Base-by-base conservation (phyloP, 2,797 vertebrate species). In the Gadopsis marmoratus region DNA sequence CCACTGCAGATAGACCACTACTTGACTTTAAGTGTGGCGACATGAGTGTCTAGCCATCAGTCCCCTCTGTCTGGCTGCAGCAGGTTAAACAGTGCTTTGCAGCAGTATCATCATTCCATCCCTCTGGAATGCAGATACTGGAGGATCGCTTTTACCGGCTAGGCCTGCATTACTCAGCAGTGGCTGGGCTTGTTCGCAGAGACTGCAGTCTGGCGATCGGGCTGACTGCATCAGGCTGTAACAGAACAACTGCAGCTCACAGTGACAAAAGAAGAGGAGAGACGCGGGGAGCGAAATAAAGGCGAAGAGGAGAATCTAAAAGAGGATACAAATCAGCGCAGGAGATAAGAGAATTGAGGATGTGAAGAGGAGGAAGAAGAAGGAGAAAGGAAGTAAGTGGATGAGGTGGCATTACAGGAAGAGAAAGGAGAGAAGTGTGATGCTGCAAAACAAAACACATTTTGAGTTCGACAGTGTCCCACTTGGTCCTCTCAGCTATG, bases 81-180 rank as follows among this genome's bases (percentile, higher is more conserved):
- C 70, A 86, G 86, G 78, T 70, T 78, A 76, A 84, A 76, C 71
- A 35, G 66, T 60, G 39, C 68, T 65, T 75, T 19, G 51, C 69
- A 39, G 72, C 83, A 78, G 86, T 66, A 71, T 84, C 84, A 77
- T 82, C 83, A 12, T 70, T 55, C 59, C 78, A 69, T 88, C 86
- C 86, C 83, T 62, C 77, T 78, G 88, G 86, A 90, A 79, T 83
- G 85, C 72, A 88, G 72, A 82, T 60, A 68, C 70, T 73, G 66
- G 75, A 79, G 72, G 63, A 80, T 79, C 65, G 65, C 78, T 79
- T 39, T 63, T 33, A 61, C 53, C 61, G 41, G 68, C 64, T 21
- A 60, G 82, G 89, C 88, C 84, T 61, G 81, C 78, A 58, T 83
- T 86, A 81, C 81, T 91, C 82, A 88, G 84, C 86, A 87, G 72